Percentiles rank a stretch among this genome's conserved stretches.
These are phyloP conservation scores for Bos taurus DNA, from an alignment of 2,113 vertebrate genomes.

Conservation along the genomic window DNA sequence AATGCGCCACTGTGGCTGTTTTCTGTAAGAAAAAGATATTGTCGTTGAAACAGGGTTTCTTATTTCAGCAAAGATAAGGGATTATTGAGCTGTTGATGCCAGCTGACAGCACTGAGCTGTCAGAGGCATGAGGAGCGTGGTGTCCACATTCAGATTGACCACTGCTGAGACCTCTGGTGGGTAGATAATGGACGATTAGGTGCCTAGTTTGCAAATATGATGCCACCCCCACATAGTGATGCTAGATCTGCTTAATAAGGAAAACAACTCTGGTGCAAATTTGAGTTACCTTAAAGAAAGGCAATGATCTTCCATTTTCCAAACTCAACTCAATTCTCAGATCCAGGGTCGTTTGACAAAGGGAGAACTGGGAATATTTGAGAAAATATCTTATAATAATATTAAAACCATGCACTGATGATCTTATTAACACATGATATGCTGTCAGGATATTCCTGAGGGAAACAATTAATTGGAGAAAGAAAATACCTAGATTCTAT, in stretches of 20 bases:
- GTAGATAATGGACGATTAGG: not conserved
- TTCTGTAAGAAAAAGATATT: not conserved
- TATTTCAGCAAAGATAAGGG: not conserved
- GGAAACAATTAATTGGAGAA: not conserved
- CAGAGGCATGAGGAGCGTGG: not conserved
- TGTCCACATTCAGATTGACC: fast-evolving
- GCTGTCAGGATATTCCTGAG: not conserved
- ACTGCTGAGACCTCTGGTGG: not conserved
- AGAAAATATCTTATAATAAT: not conserved
- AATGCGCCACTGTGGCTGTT: not conserved
- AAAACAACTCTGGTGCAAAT: not conserved
- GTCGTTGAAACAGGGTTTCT: not conserved
- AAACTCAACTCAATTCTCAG: not conserved
- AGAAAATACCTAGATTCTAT: not conserved
- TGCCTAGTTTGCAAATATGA: not conserved
- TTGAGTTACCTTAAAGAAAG: not conserved
- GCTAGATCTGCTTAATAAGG: not conserved
- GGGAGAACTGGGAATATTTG: not conserved
- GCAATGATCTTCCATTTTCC: not conserved
- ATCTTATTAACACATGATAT: not conserved
- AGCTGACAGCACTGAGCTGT: not conserved
- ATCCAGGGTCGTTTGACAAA: not conserved
- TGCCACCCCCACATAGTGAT: not conserved
- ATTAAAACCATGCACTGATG: not conserved
- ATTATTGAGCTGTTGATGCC: not conserved